Evolutionary conservation across 64 coral and sea anemone genomes (phyloP).

Genomic region (Actinia equina): DNA sequence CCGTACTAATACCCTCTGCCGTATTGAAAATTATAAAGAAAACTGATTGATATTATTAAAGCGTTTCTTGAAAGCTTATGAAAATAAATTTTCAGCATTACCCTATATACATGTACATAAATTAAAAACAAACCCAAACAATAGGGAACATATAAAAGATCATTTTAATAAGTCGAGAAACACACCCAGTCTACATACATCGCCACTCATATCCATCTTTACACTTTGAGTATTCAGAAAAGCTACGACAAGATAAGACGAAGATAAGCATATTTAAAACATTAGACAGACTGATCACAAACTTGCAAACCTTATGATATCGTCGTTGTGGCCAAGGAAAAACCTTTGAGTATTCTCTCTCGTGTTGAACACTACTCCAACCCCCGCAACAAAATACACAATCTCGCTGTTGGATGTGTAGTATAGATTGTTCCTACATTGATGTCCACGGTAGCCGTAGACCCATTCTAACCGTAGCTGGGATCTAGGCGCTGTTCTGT

Average conservation of each 20-base stretch:
- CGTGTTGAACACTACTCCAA: conserved; percentile 87
- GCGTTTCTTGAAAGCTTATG: not conserved
- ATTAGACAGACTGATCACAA: not conserved
- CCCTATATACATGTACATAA: not conserved
- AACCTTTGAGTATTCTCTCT: conserved; percentile 86
- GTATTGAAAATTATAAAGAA: not conserved
- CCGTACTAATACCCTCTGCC: too few relatives aligned
- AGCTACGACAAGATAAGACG: not conserved
- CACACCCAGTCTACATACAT: not conserved
- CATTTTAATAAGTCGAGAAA: not conserved
- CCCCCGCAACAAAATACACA: conserved; percentile 99
- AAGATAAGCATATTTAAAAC: not conserved
- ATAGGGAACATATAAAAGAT: too few relatives aligned
- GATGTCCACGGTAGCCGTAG: conserved; percentile 96
- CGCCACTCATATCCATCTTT: not conserved
- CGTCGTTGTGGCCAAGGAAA: conserved; percentile 95
- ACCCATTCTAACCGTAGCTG: conserved; percentile 96
- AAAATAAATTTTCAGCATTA: not conserved
- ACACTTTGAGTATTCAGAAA: not conserved
- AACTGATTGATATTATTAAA: not conserved
- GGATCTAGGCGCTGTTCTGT: conserved; percentile 91
- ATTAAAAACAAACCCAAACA: too few relatives aligned
- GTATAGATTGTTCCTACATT: conserved; percentile 97
- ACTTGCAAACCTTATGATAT: conserved; percentile 92
- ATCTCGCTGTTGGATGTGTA: conserved; percentile 79